Evolutionary conservation across 2,113 vertebrate genomes (phyloP), one percentile per base, ranked within the genome.

Genomic region (Gambusia affinis): DNA sequence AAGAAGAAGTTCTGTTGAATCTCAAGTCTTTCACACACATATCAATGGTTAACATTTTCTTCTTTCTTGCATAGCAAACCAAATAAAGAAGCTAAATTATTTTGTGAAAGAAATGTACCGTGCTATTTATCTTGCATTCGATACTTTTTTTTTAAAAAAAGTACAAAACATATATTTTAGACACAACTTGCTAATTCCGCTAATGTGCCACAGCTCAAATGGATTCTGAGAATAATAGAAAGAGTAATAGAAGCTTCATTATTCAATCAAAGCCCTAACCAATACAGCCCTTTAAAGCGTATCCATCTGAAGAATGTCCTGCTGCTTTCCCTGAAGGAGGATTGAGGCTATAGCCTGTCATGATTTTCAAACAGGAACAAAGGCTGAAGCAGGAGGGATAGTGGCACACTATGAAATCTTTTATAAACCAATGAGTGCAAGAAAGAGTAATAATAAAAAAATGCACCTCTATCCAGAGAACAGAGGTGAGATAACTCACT

Each of bases 311-410:
- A 78, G 47, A 81, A 88, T 86, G 84, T 78, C 85, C 84, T 80
- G 84, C 83, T 91, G 85, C 57, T 89, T 90, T 85, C 84, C 88
- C 86, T 66, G 71, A 84, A 84, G 85, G 78, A 81, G 85, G 76
- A 90, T 86, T 75, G 67, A n/a, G 84, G 84, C 84, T 81, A 78
- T 77, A 75, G 80, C 79, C 83, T 87, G 81, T 87, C 79, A 85
- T 73, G 72, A 79, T 81, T 88, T 89, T 93, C 86, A 91, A 89
- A 90, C 81, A 64, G 76, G 54, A 84, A 81, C 77, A 79, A 76
- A 90, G 87, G 85, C 87, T 79, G 78, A 82, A 85, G 66, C 61
- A 17, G 30, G 29, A 37, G 27, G 72, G 65, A 73, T 79, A 71
- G 75, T 84, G 78, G 75, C 85, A 51, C 72, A 69, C 74, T 76